Percentiles rank a stretch among this genome's conserved stretches.
These are phyloP conservation scores for Copsychus sechellarum DNA, from an alignment of 2,113 vertebrate species.

Conservation along the genomic window DNA sequence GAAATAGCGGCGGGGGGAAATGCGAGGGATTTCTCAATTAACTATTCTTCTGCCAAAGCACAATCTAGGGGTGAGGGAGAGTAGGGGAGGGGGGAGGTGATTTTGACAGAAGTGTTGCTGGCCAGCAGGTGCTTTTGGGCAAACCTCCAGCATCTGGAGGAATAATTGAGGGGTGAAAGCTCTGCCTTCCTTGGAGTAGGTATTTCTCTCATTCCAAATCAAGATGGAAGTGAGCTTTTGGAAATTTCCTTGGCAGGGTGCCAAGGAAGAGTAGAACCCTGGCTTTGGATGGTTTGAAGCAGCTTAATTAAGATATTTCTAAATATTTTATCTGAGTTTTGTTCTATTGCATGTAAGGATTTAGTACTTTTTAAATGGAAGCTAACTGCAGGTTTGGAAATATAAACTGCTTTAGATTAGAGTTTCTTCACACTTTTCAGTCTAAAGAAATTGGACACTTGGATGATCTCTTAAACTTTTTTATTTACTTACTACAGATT, in stretches of 20 bases:
- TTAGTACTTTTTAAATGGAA: neutral
- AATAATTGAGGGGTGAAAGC: fast-evolving
- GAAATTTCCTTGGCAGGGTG: neutral
- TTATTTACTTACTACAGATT: neutral
- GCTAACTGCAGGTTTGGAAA: neutral
- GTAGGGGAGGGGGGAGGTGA: fast-evolving
- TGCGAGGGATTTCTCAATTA: neutral
- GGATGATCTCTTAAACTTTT: neutral
- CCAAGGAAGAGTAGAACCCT: neutral
- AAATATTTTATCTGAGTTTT: neutral
- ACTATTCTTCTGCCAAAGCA: neutral
- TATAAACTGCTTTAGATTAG: neutral
- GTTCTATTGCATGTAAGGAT: neutral
- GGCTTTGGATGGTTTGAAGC: neutral
- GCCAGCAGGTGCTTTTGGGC: neutral
- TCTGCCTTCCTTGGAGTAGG: neutral
- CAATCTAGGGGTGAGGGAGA: neutral
- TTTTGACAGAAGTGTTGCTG: neutral
- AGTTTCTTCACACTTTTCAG: neutral
- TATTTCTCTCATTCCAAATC: neutral
- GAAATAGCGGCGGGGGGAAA: fast-evolving
- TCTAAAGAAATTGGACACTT: neutral
- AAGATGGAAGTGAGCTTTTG: neutral
- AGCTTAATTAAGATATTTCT: neutral
- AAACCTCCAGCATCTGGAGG: neutral